Evolutionary conservation across 30 jellyfish, hydroid and myxozoan species (phyloP).

Genomic region (Aurelia aurita complex sp. Pacific): DNA sequence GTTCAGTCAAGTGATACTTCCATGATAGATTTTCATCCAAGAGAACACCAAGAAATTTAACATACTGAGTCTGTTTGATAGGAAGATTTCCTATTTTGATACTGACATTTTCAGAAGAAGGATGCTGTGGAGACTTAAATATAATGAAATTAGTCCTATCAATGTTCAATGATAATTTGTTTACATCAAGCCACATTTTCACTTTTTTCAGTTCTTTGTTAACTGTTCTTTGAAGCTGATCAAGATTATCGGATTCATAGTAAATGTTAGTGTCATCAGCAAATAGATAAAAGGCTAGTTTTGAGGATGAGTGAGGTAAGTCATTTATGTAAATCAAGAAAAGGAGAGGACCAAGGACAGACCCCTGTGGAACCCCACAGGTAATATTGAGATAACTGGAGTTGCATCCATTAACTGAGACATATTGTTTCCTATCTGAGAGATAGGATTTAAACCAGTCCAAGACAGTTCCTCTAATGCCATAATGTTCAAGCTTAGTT

Average conservation of each 20-base stretch:
- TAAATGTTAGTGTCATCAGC: too few species aligned
- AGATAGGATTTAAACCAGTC: neutral
- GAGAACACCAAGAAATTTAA: neutral
- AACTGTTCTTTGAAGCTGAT: neutral
- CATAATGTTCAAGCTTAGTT: too few species aligned
- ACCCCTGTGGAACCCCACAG: too few species aligned
- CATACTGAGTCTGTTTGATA: neutral
- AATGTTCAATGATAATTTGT: neutral
- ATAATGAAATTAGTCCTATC: too few species aligned
- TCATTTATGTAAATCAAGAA: too few species aligned
- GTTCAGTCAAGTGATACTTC: constrained; percentile 12
- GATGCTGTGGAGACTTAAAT: neutral
- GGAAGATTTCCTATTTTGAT: neutral
- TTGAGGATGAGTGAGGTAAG: too few species aligned
- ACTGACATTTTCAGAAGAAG: neutral
- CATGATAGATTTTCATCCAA: neutral
- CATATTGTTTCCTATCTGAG: constrained; percentile 3
- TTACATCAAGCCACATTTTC: neutral
- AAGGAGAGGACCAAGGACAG: too few species aligned
- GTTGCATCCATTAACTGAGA: neutral
- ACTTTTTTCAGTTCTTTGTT: neutral
- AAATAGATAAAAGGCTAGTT: too few species aligned
- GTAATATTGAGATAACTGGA: too few species aligned
- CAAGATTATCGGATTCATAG: too few species aligned
- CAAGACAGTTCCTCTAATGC: too few species aligned